phyloP scores from a whole-genome alignment of 2,113 vertebrate genomes.

The Heptranchias perlo region DNA sequence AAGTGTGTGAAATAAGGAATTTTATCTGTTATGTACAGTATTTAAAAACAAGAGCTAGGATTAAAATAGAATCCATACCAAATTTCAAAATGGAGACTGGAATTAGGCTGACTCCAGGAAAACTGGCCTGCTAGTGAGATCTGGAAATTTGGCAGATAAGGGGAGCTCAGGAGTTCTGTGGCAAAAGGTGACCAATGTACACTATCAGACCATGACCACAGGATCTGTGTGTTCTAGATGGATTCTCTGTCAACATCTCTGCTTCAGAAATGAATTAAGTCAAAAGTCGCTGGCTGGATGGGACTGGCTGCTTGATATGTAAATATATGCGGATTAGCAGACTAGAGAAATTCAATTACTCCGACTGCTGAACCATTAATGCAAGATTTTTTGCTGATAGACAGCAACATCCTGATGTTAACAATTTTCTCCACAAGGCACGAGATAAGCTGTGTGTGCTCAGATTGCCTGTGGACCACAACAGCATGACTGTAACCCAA shows the following conservation, averaged over 20 bases:
- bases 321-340: background rate
- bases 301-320: background rate
- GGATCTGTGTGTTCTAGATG: background rate
- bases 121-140: background rate
- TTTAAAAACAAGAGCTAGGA: background rate
- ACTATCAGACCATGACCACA: background rate
- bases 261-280: background rate
- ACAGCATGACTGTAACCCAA: background rate
- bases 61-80: background rate
- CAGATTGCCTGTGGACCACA: background rate
- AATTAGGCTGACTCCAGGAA: background rate
- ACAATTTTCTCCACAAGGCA: background rate
- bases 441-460: background rate
- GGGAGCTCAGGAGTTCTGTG: background rate
- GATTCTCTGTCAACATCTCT: background rate
- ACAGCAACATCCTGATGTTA: background rate
- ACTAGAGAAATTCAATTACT: background rate
- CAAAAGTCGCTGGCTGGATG: background rate
- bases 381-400: constrained; percentile 10
- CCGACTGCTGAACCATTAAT: background rate
- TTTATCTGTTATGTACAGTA: background rate
- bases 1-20: background rate
- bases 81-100: background rate
- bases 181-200: background rate
- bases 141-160: background rate